phyloP scores from a whole-genome alignment of 1,140 invertebrate species.

The Neelides sp. region DNA sequence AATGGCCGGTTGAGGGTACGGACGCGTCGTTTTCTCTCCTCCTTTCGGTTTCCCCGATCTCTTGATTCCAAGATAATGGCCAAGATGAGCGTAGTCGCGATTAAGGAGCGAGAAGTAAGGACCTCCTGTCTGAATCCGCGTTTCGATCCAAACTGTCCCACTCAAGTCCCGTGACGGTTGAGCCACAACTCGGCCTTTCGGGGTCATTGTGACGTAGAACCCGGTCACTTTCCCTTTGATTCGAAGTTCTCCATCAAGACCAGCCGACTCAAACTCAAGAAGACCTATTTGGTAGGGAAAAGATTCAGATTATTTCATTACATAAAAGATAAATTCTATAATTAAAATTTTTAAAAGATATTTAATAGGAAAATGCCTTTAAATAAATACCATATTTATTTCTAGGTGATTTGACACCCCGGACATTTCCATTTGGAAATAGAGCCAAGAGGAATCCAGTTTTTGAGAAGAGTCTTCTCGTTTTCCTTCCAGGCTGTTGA shows the following conservation, averaged over 20 bases:
- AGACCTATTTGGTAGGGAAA: slow-evolving; percentile 40
- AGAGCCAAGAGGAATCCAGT: slow-evolving; percentile 46
- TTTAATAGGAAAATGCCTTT: not conserved
- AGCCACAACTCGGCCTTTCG: slow-evolving; percentile 42
- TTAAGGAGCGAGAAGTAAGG: slow-evolving; percentile 41
- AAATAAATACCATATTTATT: slow-evolving; percentile 41
- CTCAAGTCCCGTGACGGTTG: slow-evolving; percentile 19
- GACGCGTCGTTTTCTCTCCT: slow-evolving; percentile 44
- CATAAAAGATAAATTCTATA: not conserved
- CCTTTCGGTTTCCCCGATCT: slow-evolving; percentile 48
- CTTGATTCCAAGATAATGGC: slow-evolving; percentile 53
- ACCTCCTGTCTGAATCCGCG: slow-evolving; percentile 10
- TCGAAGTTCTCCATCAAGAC: slow-evolving; percentile 40
- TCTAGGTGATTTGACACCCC: slow-evolving; percentile 40
- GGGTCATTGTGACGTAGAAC: slow-evolving; percentile 48
- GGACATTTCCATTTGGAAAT: slow-evolving; percentile 41
- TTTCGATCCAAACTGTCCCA: slow-evolving; percentile 30
- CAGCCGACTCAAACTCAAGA: slow-evolving; percentile 43
- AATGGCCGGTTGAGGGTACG: slow-evolving; percentile 48
- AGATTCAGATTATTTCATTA: not conserved
- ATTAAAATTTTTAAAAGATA: slow-evolving; percentile 4
- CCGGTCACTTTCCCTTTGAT: slow-evolving; percentile 46
- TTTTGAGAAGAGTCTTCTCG: slow-evolving; percentile 39
- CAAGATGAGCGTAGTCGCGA: slow-evolving; percentile 43
- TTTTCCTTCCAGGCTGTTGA: slow-evolving; percentile 6